Evolutionary conservation across 2,797 vertebrate species (phyloP).

Genomic region (Urocyon cinereoargenteus): DNA sequence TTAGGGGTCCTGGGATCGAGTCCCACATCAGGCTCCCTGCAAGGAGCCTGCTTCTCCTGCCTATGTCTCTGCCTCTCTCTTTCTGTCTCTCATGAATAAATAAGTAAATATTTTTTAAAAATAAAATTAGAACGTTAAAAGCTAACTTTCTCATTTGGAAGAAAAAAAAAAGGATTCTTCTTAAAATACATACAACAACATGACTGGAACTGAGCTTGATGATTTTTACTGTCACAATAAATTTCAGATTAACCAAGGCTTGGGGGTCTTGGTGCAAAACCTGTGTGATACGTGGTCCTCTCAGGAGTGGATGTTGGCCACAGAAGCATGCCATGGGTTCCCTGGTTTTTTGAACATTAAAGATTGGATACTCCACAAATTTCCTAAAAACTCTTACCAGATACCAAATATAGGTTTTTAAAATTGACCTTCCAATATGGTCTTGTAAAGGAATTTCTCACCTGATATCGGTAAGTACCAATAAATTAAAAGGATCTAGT

Average conservation of each 20-base stretch:
- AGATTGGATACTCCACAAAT: not conserved
- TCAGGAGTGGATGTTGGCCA: not conserved
- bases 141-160: not conserved
- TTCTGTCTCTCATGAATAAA: no score
- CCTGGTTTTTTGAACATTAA: not conserved
- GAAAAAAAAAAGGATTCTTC: not conserved
- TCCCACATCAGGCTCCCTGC: no score
- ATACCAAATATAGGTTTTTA: not conserved
- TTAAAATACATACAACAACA: not conserved
- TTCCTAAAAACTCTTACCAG: not conserved
- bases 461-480: not conserved
- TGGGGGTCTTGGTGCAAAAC: not conserved
- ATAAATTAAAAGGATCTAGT: not conserved
- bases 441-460: not conserved
- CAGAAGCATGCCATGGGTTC: not conserved
- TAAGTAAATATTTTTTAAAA: no score
- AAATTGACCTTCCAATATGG: not conserved
- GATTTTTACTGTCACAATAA: not conserved
- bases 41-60: no score
- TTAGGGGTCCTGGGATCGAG: no score
- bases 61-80: no score
- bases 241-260: not conserved
- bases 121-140: not conserved
- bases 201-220: not conserved
- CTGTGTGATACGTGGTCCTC: accelerated